Evolutionary conservation across 2,113 vertebrate species (phyloP).

Genomic region (Ardeotis arabs): DNA sequence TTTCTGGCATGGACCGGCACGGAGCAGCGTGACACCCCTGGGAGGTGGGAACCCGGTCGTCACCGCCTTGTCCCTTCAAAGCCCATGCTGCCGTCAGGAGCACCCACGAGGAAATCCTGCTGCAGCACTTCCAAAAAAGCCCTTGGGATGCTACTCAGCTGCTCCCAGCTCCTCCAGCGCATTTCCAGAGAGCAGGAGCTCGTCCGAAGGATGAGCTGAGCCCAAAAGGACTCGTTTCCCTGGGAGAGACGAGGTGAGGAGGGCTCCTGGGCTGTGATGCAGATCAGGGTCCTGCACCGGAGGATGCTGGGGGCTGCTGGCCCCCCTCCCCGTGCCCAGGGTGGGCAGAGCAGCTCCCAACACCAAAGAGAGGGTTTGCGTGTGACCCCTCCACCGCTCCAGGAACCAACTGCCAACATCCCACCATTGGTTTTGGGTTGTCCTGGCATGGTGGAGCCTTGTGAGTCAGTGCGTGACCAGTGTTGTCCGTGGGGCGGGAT

Average conservation of each 20-base stretch:
- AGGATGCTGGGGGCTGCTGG: background rate
- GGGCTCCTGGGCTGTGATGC: rapidly evolving
- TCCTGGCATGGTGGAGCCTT: background rate
- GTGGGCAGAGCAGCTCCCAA: background rate
- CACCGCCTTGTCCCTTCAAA: background rate
- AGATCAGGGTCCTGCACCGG: rapidly evolving
- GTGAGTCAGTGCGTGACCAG: background rate
- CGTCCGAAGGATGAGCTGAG: background rate
- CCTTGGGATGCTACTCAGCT: background rate
- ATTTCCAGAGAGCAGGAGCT: background rate
- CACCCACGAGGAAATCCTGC: background rate
- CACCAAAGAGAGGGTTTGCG: constrained; percentile 56
- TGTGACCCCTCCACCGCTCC: background rate
- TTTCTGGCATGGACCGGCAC: rapidly evolving
- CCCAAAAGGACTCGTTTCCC: background rate
- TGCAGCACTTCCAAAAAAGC: background rate
- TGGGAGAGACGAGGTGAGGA: background rate
- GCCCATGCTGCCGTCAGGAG: background rate
- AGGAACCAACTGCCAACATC: background rate
- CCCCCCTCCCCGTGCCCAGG: background rate
- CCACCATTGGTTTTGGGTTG: background rate
- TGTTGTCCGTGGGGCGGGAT: rapidly evolving
- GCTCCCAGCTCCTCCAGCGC: background rate
- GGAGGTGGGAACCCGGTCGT: background rate
- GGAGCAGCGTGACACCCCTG: background rate